These are phyloP conservation scores for Donacobius atricapilla DNA, from an alignment of 2,113 vertebrate species.

Conservation along the genomic window DNA sequence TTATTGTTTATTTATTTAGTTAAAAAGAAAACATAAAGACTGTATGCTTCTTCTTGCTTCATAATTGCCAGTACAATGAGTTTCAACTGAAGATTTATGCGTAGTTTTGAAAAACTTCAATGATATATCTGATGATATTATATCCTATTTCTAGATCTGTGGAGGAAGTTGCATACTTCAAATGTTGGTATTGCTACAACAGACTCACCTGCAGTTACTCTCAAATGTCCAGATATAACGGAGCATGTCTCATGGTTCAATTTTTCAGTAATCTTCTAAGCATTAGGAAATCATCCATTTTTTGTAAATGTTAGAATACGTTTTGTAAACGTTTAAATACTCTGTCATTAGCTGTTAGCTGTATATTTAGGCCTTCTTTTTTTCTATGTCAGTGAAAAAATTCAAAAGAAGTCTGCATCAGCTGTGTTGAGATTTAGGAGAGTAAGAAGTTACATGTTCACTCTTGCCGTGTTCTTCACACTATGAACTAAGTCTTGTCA, in stretches of 20 bases:
- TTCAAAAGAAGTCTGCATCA: neutral
- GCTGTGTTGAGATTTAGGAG: neutral
- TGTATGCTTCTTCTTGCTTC: neutral
- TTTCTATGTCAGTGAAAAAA: neutral
- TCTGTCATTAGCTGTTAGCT: neutral
- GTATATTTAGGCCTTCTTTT: neutral
- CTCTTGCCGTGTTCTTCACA: neutral
- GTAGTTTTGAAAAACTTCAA: neutral
- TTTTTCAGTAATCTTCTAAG: neutral
- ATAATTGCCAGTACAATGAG: neutral
- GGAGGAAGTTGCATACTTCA: neutral
- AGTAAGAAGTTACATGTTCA: neutral
- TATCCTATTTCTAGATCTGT: neutral
- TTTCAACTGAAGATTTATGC: neutral
- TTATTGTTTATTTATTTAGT: neutral
- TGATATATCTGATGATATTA: neutral
- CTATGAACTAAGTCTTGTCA: neutral
- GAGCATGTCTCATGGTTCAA: neutral
- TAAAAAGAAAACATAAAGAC: neutral
- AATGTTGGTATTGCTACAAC: neutral
- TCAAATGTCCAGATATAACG: neutral
- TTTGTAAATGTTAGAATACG: neutral
- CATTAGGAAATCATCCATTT: neutral
- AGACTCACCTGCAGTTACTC: neutral
- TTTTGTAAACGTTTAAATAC: neutral